phyloP scores from a whole-genome alignment of 2,888 invertebrate species.

The Drosophila phalerata region DNA sequence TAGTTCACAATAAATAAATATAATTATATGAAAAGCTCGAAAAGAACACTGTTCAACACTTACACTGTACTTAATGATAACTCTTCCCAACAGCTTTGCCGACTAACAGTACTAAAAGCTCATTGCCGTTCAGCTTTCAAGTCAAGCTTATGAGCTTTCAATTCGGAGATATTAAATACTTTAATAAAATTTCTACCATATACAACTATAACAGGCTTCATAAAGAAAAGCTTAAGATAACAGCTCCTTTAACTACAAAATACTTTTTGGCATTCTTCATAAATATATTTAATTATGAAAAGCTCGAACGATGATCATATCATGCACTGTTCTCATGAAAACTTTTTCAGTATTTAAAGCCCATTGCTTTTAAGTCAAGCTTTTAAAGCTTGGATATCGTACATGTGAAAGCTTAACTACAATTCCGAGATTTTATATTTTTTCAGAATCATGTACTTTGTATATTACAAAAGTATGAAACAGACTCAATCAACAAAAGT shows the following conservation, averaged over 20 bases:
- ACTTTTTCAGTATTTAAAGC: background rate
- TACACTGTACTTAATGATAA: background rate
- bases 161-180: too few species aligned
- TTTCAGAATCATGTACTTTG: too few species aligned
- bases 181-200: too few species aligned
- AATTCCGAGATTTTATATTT: too few species aligned
- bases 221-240: background rate
- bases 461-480: too few species aligned
- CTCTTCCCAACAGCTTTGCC: background rate
- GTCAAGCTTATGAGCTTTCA: background rate
- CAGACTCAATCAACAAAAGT: too few species aligned
- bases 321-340: background rate
- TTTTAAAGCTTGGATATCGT: background rate
- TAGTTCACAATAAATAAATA: conserved; percentile 34
- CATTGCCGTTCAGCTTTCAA: background rate
- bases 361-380: background rate
- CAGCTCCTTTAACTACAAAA: conserved; percentile 1
- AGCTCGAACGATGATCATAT: background rate
- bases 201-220: too few species aligned
- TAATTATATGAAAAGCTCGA: background rate
- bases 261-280: conserved; percentile 24
- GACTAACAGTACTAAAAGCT: background rate
- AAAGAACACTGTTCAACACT: background rate
- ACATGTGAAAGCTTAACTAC: too few species aligned
- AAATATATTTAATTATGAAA: conserved; percentile 7